Evolutionary conservation across 2,888 invertebrate genomes (phyloP).

Genomic region (Archips crataeganus): DNA sequence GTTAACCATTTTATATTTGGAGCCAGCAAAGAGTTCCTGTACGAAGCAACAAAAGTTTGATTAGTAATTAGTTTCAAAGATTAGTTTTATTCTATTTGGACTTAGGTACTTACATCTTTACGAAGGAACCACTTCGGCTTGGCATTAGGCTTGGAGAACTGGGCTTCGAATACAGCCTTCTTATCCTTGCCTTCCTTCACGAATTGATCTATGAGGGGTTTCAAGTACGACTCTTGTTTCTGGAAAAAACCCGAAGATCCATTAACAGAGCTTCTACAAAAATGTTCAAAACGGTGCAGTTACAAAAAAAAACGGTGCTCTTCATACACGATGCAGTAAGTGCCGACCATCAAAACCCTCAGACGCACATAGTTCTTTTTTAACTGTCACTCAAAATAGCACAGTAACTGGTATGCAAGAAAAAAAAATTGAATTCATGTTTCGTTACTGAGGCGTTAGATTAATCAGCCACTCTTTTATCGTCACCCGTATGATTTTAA

Average conservation of each 20-base stretch:
- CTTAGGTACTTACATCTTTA: constrained; percentile 92
- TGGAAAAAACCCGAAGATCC: constrained; percentile 74
- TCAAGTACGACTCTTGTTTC: constrained; percentile 98
- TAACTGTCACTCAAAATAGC: constrained; percentile 55
- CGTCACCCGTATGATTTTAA: constrained; percentile 66
- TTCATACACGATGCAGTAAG: constrained; percentile 78
- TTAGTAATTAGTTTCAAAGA: not conserved
- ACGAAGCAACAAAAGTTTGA: constrained; percentile 39
- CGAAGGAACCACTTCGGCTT: constrained; percentile 97
- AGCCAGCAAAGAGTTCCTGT: constrained; percentile 97
- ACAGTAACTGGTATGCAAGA: constrained; percentile 69
- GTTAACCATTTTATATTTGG: constrained; percentile 98
- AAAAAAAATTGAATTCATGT: constrained; percentile 66
- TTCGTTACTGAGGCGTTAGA: constrained; percentile 78
- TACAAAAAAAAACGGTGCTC: constrained; percentile 73
- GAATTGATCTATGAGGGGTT: constrained; percentile 96
- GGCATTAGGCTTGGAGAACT: constrained; percentile 98
- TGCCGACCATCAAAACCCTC: constrained; percentile 71
- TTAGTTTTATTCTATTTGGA: not conserved
- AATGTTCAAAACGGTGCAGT: constrained; percentile 59
- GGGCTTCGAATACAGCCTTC: constrained; percentile 96
- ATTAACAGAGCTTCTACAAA: constrained; percentile 59
- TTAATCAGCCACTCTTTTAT: constrained; percentile 73
- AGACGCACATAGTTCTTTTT: constrained; percentile 55
- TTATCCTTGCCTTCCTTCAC: constrained; percentile 98